Conservation (phyloP, 2,113 vertebrate genomes). For the Diphyllodes magnificus region DNA sequence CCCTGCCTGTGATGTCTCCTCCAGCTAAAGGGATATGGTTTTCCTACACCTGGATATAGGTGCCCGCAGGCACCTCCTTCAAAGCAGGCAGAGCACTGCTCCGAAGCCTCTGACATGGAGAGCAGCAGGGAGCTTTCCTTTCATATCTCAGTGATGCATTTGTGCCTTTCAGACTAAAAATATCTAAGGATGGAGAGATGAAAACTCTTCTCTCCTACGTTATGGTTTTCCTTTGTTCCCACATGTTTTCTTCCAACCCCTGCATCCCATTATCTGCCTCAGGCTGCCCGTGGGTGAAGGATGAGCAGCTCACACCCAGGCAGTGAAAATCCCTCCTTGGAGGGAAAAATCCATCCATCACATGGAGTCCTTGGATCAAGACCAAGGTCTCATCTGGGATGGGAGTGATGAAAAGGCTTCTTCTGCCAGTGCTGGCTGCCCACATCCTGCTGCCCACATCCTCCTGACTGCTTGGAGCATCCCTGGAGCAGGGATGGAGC, state of each 20-base stretch:
- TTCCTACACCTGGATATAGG: neutral
- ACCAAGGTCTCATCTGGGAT: neutral
- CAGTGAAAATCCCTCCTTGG: neutral
- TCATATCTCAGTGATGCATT: neutral
- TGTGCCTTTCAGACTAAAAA: constrained; percentile 15
- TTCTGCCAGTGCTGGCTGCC: neutral
- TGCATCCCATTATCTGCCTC: neutral
- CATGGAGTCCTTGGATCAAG: neutral
- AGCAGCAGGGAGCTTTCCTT: neutral
- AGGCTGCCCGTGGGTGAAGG: neutral
- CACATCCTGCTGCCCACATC: neutral
- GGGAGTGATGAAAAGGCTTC: neutral
- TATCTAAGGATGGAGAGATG: neutral
- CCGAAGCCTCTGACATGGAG: rapidly evolving
- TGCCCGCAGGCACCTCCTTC: neutral
- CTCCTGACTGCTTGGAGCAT: neutral
- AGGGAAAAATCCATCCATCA: neutral
- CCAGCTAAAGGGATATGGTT: neutral
- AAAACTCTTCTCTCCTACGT: neutral
- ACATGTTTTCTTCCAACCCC: neutral
- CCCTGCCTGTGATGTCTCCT: neutral
- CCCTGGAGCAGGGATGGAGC: neutral
- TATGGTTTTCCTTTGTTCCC: neutral
- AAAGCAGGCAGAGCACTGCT: neutral
- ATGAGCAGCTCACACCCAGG: neutral